Conservation (phyloP, 2,888 invertebrate genomes). For the Zaprionus bogoriensis region DNA sequence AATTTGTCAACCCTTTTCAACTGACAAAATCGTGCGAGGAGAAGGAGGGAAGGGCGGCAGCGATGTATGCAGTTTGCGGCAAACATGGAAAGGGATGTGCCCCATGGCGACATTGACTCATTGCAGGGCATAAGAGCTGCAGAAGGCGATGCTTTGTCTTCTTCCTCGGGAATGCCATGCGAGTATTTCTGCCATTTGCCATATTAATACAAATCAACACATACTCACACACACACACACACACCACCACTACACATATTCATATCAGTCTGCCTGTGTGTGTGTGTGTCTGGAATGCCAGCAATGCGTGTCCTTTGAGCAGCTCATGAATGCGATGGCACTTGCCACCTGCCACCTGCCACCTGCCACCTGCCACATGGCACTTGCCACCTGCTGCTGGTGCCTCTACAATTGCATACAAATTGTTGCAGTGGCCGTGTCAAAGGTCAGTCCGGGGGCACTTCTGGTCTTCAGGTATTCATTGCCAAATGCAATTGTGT, state of each 20-base stretch:
- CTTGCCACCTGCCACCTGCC: constrained; percentile 44
- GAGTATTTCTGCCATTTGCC: constrained; percentile 63
- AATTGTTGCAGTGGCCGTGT: constrained; percentile 12
- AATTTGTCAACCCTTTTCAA: constrained; percentile 74
- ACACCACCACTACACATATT: background rate
- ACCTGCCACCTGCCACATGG: constrained; percentile 15
- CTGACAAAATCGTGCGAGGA: constrained; percentile 43
- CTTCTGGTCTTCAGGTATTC: constrained; percentile 19
- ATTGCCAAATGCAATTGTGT: constrained; percentile 34
- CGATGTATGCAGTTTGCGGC: constrained; percentile 14
- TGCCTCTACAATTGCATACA: constrained; percentile 19
- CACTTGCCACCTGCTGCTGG: constrained; percentile 12
- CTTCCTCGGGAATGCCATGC: constrained; percentile 43
- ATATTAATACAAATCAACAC: constrained; percentile 46
- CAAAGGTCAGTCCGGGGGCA: background rate
- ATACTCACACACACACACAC: constrained; percentile 1
- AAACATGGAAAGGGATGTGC: constrained; percentile 69
- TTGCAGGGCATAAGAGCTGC: constrained; percentile 25
- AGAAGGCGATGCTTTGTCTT: constrained; percentile 24
- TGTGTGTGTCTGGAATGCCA: background rate
- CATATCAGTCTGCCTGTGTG: background rate
- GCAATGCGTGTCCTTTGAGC: constrained; percentile 28
- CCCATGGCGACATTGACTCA: constrained; percentile 69
- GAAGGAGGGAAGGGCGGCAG: background rate
- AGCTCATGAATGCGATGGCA: constrained; percentile 34